Percentiles rank a stretch among this genome's conserved stretches.
Evolutionary conservation across 1,140 invertebrate species (phyloP).

Genomic region (Brachionus rotundiformis): DNA sequence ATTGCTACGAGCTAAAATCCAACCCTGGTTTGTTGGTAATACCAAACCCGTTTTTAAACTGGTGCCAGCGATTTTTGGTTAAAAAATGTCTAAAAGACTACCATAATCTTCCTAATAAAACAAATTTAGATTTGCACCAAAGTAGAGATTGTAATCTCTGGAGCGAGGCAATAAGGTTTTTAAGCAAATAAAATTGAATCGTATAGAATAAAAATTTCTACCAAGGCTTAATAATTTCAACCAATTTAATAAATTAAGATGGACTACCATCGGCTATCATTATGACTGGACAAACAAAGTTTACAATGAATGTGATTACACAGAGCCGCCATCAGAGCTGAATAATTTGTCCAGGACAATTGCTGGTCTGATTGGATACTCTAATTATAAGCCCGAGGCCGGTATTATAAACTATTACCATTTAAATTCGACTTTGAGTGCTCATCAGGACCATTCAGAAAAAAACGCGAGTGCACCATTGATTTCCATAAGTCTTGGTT

Average conservation of each 20-base stretch:
- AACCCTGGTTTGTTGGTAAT: slow-evolving; percentile 74
- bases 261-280: slow-evolving; percentile 90
- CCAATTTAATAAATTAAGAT: slow-evolving; percentile 72
- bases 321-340: slow-evolving; percentile 1
- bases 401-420: slow-evolving; percentile 93
- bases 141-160: slow-evolving; percentile 36
- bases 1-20: background rate
- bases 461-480: slow-evolving; percentile 77
- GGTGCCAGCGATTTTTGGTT: slow-evolving; percentile 80
- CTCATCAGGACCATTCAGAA: slow-evolving; percentile 90
- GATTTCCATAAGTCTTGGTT: slow-evolving; percentile 71
- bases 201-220: background rate
- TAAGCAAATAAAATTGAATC: background rate
- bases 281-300: slow-evolving; percentile 89
- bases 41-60: slow-evolving; percentile 76
- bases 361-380: slow-evolving; percentile 69
- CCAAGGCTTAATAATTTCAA: slow-evolving; percentile 55
- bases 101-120: slow-evolving; percentile 74
- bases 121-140: slow-evolving; percentile 73
- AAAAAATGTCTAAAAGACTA: slow-evolving; percentile 75
- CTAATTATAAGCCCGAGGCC: slow-evolving; percentile 76
- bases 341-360: slow-evolving; percentile 60
- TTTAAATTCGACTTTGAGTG: slow-evolving; percentile 81
- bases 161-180: slow-evolving; percentile 11
- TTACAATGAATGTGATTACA: slow-evolving; percentile 36